Evolutionary conservation across 2,113 vertebrate species (phyloP), one percentile per base, ranked within the genome.

Genomic region (Myotis davidii): DNA sequence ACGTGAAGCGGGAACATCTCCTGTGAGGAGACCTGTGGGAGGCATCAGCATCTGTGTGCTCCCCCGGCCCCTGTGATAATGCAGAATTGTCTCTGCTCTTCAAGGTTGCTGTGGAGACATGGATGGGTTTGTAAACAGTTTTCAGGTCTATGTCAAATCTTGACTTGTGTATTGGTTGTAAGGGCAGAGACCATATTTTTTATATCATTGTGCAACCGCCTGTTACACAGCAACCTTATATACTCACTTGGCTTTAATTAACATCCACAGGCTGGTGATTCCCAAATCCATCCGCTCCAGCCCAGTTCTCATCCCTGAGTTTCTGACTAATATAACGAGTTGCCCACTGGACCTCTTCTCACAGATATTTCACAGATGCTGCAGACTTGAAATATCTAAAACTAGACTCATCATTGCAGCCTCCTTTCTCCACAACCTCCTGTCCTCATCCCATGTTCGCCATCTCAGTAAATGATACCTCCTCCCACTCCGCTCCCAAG

Each of bases 81-180:
- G 84, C 81, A 91, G 70, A 92, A 86, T 73, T 83, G 23, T 65
- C 56, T 8, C 94, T 67, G 56, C 69, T 21, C 93, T 65, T 61
- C 29, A 3, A 6, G n/a, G 94, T 97, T 97, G 95, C 97, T 87
- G 97, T 97, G 96, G 97, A 93, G 83, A 95, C 70, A 5, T n/a
- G 86, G 74, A 86, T 64, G 76, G 87, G 65, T 72, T 83, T 50
- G 48, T 94, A 95, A 89, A 94, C 95, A 96, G 77, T 95, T 78
- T 82, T 78, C n/a, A 96, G 94, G 94, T 94, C 94, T 93, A 27
- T 92, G 94, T 94, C 93, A 96, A 32, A 65, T 92, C 91, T 88
- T 72, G 92, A 92, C 59, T 85, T 91, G 90, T 87, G 90, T 78
- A 21, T 79, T 78, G 86, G 83, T 90, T 39, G 59, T 59, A 87